These are phyloP conservation scores for Chamaetylas fuelleborni DNA, from an alignment of 2,113 vertebrate genomes.

Conservation along the genomic window DNA sequence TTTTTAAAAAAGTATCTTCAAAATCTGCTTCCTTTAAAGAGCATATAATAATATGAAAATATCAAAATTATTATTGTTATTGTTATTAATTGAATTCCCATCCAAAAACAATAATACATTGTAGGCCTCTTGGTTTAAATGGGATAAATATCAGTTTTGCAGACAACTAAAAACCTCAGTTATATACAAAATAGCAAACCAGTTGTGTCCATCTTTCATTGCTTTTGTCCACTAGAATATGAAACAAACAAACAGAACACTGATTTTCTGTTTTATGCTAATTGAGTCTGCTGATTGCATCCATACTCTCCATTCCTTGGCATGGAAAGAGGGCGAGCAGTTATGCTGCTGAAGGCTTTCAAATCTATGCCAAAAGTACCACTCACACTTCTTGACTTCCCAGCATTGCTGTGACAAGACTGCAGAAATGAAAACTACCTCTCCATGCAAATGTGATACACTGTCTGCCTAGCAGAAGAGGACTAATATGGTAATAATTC, in stretches of 20 bases:
- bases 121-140: not conserved
- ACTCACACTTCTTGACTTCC: not conserved
- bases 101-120: not conserved
- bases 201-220: not conserved
- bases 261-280: not conserved
- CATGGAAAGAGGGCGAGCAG: not conserved
- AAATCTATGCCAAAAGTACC: not conserved
- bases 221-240: not conserved
- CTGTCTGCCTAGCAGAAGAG: not conserved
- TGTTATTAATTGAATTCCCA: not conserved
- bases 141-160: not conserved
- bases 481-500: not conserved
- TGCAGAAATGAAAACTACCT: not conserved
- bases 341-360: not conserved
- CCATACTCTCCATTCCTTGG: not conserved
- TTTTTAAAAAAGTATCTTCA: accelerated
- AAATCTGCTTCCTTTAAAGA: not conserved
- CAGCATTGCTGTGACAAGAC: accelerated
- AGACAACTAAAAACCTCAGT: not conserved
- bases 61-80: not conserved
- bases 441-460: not conserved
- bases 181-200: not conserved
- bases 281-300: not conserved
- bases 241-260: not conserved
- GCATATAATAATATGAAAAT: not conserved